Evolutionary conservation across 2,888 invertebrate species (phyloP), one percentile per base, ranked within the genome.

Genomic region (Mesorhabditis sp.): DNA sequence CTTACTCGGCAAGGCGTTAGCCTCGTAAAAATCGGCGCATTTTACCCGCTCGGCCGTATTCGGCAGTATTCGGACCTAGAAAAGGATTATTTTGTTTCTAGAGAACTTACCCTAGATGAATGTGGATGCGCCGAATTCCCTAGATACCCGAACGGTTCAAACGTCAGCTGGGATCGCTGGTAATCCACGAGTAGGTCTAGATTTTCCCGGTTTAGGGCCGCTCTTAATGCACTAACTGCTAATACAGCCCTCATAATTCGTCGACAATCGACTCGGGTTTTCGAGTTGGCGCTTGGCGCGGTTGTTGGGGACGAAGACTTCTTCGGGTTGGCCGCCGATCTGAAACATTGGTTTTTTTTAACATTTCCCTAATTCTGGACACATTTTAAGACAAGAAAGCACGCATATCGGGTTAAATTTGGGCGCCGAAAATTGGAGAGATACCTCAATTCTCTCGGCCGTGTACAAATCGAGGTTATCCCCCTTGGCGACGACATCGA

Each of bases 141-240:
- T 10, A 72, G 67, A 45, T 72, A 74, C 61, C 70, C 41, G 58
- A 77, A 69, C 3, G 77, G 77, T 62, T 45, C 64, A 65, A 69
- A 72, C 44, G 66, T 44, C 7, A 76, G 70, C 13, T 67, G 42
- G 7, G 70, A 61, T 63, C 72, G 70, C 67, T 79, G 76, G 66
- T 73, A 80, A 71, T 81, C 79, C 43, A 82, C 68, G 7, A 76
- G 61, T 13, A 82, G 65, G 66, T 81, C 81, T 80, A 67, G 70
- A 74, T n/a, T 50, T 50, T 50, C 43, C 5, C 3, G 65, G 28
- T 65, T 3, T 5, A 65, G 10, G 28, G 28, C 41, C 43, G 65
- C 5, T n/a, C 4, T 5, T 42, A 41, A 65, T n/a, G 15, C 13
- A 66, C 43, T 66, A n/a, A 28, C 41, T 66, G 10, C 13, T 50